Evolutionary conservation across 2,888 invertebrate species (phyloP).

Genomic region (Quadriops clusia): DNA sequence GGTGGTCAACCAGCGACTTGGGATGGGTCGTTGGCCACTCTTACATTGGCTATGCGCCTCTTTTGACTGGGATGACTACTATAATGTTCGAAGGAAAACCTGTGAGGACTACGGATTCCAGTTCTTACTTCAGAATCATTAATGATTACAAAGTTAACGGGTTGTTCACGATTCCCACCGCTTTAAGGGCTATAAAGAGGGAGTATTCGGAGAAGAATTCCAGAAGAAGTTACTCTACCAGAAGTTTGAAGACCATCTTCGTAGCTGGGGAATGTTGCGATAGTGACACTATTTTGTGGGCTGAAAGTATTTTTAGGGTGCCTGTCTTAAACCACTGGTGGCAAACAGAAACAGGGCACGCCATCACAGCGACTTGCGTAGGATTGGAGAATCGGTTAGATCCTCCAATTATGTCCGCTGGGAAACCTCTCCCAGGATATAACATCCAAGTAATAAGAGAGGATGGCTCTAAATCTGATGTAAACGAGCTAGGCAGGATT

Average conservation of each 20-base stretch:
- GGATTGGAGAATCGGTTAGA: conserved; percentile 60
- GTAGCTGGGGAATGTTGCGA: conserved; percentile 92
- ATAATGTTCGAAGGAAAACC: conserved; percentile 89
- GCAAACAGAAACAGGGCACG: conserved; percentile 92
- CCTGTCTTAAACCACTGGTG: conserved; percentile 90
- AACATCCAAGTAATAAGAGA: conserved; percentile 56
- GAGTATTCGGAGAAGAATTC: conserved; percentile 63
- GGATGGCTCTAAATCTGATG: conserved; percentile 56
- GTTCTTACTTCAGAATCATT: conserved; percentile 85
- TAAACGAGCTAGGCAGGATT: conserved; percentile 71
- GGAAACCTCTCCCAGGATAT: conserved; percentile 82
- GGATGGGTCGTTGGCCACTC: conserved; percentile 95
- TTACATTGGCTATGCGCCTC: conserved; percentile 86
- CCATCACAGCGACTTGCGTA: conserved; percentile 74
- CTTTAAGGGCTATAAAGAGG: conserved; percentile 71
- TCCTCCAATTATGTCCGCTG: conserved; percentile 65
- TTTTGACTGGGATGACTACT: conserved; percentile 69
- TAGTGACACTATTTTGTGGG: conserved; percentile 75
- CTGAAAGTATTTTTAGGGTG: conserved; percentile 55
- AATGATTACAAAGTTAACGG: conserved; percentile 76
- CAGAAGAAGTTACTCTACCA: conserved; percentile 52
- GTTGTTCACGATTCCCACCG: conserved; percentile 85
- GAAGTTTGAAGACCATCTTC: conserved; percentile 60
- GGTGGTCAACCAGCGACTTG: conserved; percentile 85
- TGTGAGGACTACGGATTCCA: conserved; percentile 85